Evolutionary conservation across 2,113 vertebrate species (phyloP).

Genomic region (Clarias gariepinus): DNA sequence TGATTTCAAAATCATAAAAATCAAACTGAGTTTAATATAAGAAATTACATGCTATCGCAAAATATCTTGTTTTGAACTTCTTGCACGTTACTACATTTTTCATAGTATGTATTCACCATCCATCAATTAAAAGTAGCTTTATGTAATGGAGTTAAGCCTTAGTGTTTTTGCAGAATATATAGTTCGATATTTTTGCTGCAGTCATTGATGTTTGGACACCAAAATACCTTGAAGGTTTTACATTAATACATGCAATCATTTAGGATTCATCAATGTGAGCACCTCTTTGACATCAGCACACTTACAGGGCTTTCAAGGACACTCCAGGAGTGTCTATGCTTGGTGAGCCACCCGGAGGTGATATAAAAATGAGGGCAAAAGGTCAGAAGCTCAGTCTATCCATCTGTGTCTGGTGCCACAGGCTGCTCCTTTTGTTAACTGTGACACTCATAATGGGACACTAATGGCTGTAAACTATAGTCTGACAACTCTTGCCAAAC

Average conservation of each 20-base stretch:
- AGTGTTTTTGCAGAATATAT: neutral
- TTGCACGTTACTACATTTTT: neutral
- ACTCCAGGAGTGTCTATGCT: neutral
- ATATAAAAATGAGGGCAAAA: slow-evolving; percentile 5
- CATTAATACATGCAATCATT: neutral
- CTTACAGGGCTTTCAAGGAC: neutral
- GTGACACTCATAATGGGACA: neutral
- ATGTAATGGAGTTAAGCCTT: neutral
- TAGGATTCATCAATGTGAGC: too few relatives aligned
- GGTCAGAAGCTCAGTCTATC: neutral
- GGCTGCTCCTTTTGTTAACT: slow-evolving; percentile 6
- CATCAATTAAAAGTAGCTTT: neutral
- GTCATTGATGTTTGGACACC: neutral
- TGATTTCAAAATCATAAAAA: neutral
- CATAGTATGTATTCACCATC: neutral
- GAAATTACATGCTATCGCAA: neutral
- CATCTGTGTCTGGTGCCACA: neutral
- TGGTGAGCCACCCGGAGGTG: neutral
- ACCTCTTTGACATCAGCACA: neutral
- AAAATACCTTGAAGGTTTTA: neutral
- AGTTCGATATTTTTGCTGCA: neutral
- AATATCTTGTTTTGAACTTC: neutral
- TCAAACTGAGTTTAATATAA: neutral
- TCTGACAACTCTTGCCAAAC: slow-evolving; percentile 21
- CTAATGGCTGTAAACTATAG: slow-evolving; percentile 8